Base-by-base conservation (phyloP, 1,140 invertebrate species). In the Trachelipus rathkii region DNA sequence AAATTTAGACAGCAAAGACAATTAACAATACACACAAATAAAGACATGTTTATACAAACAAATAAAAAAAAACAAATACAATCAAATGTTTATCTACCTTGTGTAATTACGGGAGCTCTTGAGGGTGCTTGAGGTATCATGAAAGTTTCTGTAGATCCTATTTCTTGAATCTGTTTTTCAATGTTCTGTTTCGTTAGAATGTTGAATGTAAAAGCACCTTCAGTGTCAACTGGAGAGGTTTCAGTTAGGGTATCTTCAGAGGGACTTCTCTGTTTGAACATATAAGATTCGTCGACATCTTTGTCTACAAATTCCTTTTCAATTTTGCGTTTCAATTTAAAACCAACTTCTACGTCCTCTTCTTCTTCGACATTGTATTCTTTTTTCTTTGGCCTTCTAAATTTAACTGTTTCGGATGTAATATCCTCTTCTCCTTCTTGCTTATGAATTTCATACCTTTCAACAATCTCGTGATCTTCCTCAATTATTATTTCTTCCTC, bases 381-480 rank as follows among this genome's bases (percentile, higher is more conserved):
- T 19, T 72, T 78, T 66, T 81, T 81, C 67, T 71, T 70, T 33
- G 78, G 79, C 4, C 79, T 33, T 44, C 33, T 79, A 44, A 79
- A 9, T 69, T 82, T 78, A 67, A 78, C 73, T 13, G 76, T 53
- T 75, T 80, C 78, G 43, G 78, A 46, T 44, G 6, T 19, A 21
- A 46, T 19, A 10, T 72, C 71, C 10, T 19, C 21, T 24, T 19
- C 71, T 21, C 19, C 50, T 60, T 60, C 19, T 60, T 13, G 1
- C 19, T 13, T 60, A 60, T 60, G 11, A 19, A 60, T 60, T 60
- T 60, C 50, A 19, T 60, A 60, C 8, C 50, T 13, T 74, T 87
- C 85, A 82, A 87, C 85, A 83, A 87, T 84, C 69, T 87, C 81
- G 23, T 86, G 86, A n/a, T 77, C 53, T 73, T 82, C 75, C 23